Evolutionary conservation across 2,113 vertebrate genomes (phyloP), one percentile per base, ranked within the genome.

Genomic region (Puffinus mauretanicus): DNA sequence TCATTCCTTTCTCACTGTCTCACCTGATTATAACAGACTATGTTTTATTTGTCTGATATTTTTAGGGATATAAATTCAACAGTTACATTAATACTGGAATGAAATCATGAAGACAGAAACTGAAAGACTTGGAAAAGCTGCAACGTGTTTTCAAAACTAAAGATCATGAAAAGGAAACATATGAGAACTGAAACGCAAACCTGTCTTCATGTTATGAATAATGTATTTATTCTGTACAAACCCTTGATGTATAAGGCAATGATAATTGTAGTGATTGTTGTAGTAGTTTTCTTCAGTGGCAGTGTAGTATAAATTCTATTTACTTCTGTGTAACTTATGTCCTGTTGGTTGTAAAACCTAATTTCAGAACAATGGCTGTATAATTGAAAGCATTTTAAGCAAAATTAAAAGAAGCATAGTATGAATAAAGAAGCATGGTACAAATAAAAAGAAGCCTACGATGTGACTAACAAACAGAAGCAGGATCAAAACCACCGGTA

Each of bases 41-140:
- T 95, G 69, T 65, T 92, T 93, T 92, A 57, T 87, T 54, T 91
- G 83, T 90, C 88, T 98, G 89, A 52, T 61, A 46, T 82, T 97
- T 98, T 94, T 91, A 98, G 97, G 95, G 72, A 86, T 93, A 30
- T 86, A 79, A 91, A 76, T 77, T 94, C 96, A 79, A 65, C 67
- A 76, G 52, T 80, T 91, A 65, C 1, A 0, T 60, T 83, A 85
- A 94, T 79, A 73, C 42, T 52, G 90, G 90, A 96, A 75, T 83
- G 64, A 93, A 84, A 88, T 77, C 16, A 67, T 76, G 82, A 93
- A 90, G 95, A 97, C 71, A 40, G 62, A 86, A 97, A 77, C 54
- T 71, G 86, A 87, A 90, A 94, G 75, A 95, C 90, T 38, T 94
- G 72, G 92, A 93, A 95, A 95, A 83, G 51, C 80, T 90, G 55